Evolutionary conservation across 2,888 invertebrate genomes (phyloP).

Genomic region (Leucozona laternaria): DNA sequence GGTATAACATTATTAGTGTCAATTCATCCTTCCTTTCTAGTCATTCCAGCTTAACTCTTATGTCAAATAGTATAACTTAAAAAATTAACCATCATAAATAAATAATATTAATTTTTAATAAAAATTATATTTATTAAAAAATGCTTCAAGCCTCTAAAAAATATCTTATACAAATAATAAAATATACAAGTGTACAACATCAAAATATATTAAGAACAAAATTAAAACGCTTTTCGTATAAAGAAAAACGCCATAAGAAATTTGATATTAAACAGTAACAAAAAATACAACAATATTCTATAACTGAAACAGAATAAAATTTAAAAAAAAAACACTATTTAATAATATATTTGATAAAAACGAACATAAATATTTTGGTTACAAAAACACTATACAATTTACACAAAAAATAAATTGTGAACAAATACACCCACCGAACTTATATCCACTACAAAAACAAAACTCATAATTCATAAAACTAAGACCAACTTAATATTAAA

Average conservation of each 20-base stretch:
- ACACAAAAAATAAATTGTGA: slow-evolving; percentile 50
- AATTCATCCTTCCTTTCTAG: background rate
- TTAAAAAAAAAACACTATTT: background rate
- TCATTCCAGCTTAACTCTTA: no score
- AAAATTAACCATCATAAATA: background rate
- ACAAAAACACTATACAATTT: slow-evolving; percentile 33
- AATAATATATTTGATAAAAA: slow-evolving; percentile 16
- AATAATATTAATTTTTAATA: background rate
- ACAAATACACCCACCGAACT: slow-evolving; percentile 73
- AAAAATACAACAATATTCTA: background rate
- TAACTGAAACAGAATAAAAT: slow-evolving; percentile 14
- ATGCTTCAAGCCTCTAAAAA: slow-evolving; percentile 7
- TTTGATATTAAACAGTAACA: background rate
- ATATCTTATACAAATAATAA: slow-evolving; percentile 16
- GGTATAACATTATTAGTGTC: background rate
- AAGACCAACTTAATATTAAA: slow-evolving; percentile 67
- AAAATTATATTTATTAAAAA: background rate
- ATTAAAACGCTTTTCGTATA: slow-evolving; percentile 28
- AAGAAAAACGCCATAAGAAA: background rate
- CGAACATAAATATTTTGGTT: slow-evolving; percentile 42
- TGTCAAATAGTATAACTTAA: background rate
- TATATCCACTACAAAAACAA: slow-evolving; percentile 60
- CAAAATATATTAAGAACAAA: slow-evolving; percentile 23
- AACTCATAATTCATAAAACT: slow-evolving; percentile 34
- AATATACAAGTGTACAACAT: slow-evolving; percentile 34